These are phyloP conservation scores for Philopotamus ludificatus DNA, from an alignment of 1,140 invertebrate species.

Conservation along the genomic window DNA sequence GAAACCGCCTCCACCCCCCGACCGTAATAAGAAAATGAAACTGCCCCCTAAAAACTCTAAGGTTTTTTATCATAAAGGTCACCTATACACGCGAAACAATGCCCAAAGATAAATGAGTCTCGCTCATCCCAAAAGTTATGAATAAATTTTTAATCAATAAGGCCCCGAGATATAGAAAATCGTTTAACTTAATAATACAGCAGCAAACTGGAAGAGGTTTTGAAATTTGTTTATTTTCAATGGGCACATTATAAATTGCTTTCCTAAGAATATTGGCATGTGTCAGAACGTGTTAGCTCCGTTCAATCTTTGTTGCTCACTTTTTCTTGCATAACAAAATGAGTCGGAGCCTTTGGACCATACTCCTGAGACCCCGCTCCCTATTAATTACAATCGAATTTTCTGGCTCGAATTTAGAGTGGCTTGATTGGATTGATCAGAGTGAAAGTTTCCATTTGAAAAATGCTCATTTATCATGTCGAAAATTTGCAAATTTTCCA, in stretches of 20 bases:
- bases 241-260: conserved; percentile 30
- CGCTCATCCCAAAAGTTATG: background rate
- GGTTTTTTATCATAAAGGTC: conserved; percentile 20
- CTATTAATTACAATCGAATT: no score
- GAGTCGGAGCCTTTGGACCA: conserved; percentile 1
- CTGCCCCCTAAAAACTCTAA: conserved; percentile 5
- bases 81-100: no score
- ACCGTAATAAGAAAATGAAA: conserved; percentile 18
- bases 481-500: no score
- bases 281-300: conserved; percentile 28
- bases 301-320: conserved; percentile 25
- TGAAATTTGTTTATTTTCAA: conserved; percentile 27
- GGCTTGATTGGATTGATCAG: no score
- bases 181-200: conserved; percentile 23
- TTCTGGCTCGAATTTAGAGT: no score
- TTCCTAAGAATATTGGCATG: conserved; percentile 23
- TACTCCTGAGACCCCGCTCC: no score
- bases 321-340: conserved; percentile 29
- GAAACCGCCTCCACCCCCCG: conserved; percentile 10
- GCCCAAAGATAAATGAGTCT: no score
- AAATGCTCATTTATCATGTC: no score
- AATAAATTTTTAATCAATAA: conserved; percentile 13
- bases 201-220: conserved; percentile 8
- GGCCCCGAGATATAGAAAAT: background rate
- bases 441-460: no score